phyloP scores from a whole-genome alignment of 2,888 invertebrate genomes.

The Polymixis flavicincta region DNA sequence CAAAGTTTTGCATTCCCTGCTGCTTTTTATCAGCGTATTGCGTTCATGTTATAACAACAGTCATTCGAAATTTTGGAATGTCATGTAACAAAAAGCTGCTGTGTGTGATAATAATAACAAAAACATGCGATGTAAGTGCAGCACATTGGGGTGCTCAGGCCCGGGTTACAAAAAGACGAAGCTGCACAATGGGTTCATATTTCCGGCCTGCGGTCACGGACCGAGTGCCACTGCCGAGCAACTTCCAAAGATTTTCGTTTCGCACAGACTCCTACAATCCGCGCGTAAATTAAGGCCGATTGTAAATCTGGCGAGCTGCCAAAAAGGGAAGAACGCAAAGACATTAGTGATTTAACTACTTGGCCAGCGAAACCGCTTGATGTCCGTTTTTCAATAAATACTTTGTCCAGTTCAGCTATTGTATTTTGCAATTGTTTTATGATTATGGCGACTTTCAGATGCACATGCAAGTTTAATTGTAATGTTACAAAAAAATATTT shows the following conservation, averaged over 20 bases:
- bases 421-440: slow-evolving; percentile 39
- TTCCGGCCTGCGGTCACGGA: slow-evolving; percentile 80
- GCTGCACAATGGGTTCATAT: slow-evolving; percentile 83
- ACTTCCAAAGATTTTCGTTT: slow-evolving; percentile 76
- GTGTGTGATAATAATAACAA: slow-evolving; percentile 63
- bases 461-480: background rate
- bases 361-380: slow-evolving; percentile 64
- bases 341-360: slow-evolving; percentile 76
- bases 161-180: slow-evolving; percentile 78
- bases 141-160: slow-evolving; percentile 68
- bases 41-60: slow-evolving; percentile 4
- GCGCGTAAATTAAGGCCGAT: slow-evolving; percentile 79
- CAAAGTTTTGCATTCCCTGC: slow-evolving; percentile 28
- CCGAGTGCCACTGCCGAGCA: slow-evolving; percentile 72
- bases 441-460: slow-evolving; percentile 2
- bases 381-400: slow-evolving; percentile 57
- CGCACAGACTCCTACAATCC: slow-evolving; percentile 72
- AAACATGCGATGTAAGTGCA: slow-evolving; percentile 59
- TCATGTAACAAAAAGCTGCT: slow-evolving; percentile 42
- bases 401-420: slow-evolving; percentile 23
- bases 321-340: slow-evolving; percentile 73
- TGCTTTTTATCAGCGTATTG: slow-evolving; percentile 24
- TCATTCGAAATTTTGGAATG: slow-evolving; percentile 43
- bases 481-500: background rate
- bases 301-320: slow-evolving; percentile 78